Conservation (phyloP, 2,888 invertebrate species). For the Vandiemenella viatica region DNA sequence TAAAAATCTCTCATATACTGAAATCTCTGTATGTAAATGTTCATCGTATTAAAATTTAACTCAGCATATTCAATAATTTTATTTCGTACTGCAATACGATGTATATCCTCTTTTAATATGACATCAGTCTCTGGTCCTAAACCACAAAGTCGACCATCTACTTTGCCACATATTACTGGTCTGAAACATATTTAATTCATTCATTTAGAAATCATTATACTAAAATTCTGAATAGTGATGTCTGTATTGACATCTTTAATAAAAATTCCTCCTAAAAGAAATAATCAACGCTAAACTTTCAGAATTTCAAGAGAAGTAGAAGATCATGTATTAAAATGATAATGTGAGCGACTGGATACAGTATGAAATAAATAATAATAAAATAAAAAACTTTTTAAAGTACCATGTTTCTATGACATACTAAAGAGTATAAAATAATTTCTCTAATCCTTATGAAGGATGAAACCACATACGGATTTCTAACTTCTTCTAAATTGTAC, state of each 20-base stretch:
- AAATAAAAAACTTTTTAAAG: too few relatives aligned
- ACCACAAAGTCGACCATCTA: slow-evolving; percentile 61
- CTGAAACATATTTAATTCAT: slow-evolving; percentile 27
- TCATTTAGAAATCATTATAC: too few relatives aligned
- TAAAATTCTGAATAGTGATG: not conserved
- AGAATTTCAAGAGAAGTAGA: not conserved
- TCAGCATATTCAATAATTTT: slow-evolving; percentile 41
- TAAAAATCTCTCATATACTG: slow-evolving; percentile 49
- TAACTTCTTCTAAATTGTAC: too few relatives aligned
- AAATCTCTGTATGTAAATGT: slow-evolving; percentile 49
- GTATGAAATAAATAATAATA: slow-evolving; percentile 9
- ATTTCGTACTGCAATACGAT: slow-evolving; percentile 37
- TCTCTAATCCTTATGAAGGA: too few relatives aligned
- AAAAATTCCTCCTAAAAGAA: not conserved
- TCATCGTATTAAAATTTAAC: slow-evolving; percentile 44
- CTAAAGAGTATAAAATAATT: too few relatives aligned
- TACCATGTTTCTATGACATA: too few relatives aligned
- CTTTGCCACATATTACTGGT: slow-evolving; percentile 68
- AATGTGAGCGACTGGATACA: too few relatives aligned
- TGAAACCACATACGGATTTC: too few relatives aligned
- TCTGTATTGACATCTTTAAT: too few relatives aligned
- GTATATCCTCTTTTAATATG: slow-evolving; percentile 47
- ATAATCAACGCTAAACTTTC: not conserved
- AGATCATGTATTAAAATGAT: too few relatives aligned
- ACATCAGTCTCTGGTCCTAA: slow-evolving; percentile 56